A percentile compares a stretch with the other conserved stretches of the same genome.
Conservation (phyloP, 2,888 invertebrate species). For the Drosophila macrothrix region DNA sequence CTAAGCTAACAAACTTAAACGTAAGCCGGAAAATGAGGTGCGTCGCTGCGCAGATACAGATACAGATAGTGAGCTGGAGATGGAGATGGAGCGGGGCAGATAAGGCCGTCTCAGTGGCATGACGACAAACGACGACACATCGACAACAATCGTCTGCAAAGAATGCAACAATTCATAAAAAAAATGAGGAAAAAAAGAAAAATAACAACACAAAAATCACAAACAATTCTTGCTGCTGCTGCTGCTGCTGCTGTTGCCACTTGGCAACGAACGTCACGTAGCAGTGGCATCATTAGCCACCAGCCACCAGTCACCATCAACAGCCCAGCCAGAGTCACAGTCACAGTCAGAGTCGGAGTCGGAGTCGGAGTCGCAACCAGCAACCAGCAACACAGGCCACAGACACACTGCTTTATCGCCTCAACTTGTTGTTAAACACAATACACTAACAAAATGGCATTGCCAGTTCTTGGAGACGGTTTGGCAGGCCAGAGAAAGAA, state of each 20-base stretch:
- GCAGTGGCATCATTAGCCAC: constrained; percentile 76
- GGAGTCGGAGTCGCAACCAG: constrained; percentile 9
- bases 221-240: constrained; percentile 60
- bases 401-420: constrained; percentile 22
- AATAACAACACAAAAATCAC: constrained; percentile 37
- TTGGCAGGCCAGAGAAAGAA: background rate
- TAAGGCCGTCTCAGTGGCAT: constrained; percentile 33
- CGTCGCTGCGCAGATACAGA: constrained; percentile 43
- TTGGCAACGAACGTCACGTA: constrained; percentile 78
- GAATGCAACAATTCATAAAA: constrained; percentile 76
- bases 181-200: constrained; percentile 11
- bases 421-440: constrained; percentile 24
- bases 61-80: constrained; percentile 13
- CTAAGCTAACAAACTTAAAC: constrained; percentile 38
- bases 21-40: constrained; percentile 76
- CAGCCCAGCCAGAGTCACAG: constrained; percentile 29
- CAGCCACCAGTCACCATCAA: constrained; percentile 19
- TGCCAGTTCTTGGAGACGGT: background rate
- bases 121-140: constrained; percentile 42
- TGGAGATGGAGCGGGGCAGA: constrained; percentile 23
- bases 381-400: constrained; percentile 12
- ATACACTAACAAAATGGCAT: constrained; percentile 10
- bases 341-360: background rate
- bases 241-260: constrained; percentile 51
- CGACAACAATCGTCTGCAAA: constrained; percentile 40